Base-by-base conservation (phyloP, 2,888 invertebrate genomes). In the Pediacus dermestoides region DNA sequence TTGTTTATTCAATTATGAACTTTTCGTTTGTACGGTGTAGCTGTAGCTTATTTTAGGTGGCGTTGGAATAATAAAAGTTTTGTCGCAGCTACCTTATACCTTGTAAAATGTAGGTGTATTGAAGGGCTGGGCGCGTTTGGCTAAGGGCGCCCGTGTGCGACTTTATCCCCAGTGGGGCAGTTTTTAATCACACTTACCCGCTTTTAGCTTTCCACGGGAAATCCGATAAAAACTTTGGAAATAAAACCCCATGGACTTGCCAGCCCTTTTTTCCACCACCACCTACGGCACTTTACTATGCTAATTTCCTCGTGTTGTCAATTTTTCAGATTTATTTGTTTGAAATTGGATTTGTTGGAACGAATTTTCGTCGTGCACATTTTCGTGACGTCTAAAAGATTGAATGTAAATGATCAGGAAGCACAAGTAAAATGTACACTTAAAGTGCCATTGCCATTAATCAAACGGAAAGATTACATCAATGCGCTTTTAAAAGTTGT, bases 181-280 rank as follows among this genome's bases (percentile, higher is more conserved):
- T 33, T 44, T 44, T 39, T 37, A 39, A 45, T 34, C 37, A 42
- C 35, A 41, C 36, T 41, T 37, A 42, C 36, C 31, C 42, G 34
- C 32, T 37, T 21, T 28, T 27, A 38, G 39, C 34, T 45, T 36
- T 39, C 39, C 39, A 35, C 37, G 37, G 45, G 44, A 50, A 50
- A 50, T 50, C 43, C 45, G 50, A 50, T 50, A 50, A 50, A 50
- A 46, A 48, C 43, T 50, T 28, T 48, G 39, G 43, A 50, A 50
- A 50, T 48, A 47, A 50, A 50, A 43, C 42, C 42, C 45, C 39
- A 30, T 28, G 39, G 42, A 46, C 14, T 26, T n/a, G n/a, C n/a
- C n/a, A n/a, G n/a, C n/a, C n/a, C n/a, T n/a, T n/a, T n/a, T n/a
- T n/a, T n/a, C n/a, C n/a, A n/a, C n/a, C n/a, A n/a, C n/a, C n/a